Percentiles rank a stretch among this genome's conserved stretches.
Evolutionary conservation across 2,113 vertebrate species (phyloP).

Genomic region (Dinomys branickii): DNA sequence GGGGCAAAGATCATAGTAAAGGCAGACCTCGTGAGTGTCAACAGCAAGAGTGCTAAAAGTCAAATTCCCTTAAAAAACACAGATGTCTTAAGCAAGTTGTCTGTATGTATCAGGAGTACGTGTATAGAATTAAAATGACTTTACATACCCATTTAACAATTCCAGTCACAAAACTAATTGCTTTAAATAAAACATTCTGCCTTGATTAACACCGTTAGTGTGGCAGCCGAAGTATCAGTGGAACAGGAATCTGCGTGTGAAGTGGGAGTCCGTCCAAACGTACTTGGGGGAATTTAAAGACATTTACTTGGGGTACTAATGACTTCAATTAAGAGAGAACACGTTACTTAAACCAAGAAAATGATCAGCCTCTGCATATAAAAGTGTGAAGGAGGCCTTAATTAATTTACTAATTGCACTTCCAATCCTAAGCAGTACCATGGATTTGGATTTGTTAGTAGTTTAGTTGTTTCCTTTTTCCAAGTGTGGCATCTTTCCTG

Average conservation of each 20-base stretch:
- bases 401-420: conserved; percentile 46
- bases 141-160: conserved; percentile 34
- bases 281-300: conserved; percentile 45
- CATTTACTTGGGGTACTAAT: conserved; percentile 56
- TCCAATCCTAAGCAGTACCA: not conserved
- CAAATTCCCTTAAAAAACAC: not conserved
- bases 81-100: not conserved
- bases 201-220: conserved; percentile 43
- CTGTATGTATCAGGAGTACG: not conserved
- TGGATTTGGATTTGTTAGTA: not conserved
- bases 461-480: not conserved
- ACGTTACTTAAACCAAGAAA: conserved; percentile 65
- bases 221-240: conserved; percentile 21
- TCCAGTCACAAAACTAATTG: conserved; percentile 58
- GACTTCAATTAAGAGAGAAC: conserved; percentile 60
- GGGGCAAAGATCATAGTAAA: not conserved
- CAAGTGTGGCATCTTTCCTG: not conserved
- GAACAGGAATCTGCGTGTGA: conserved; percentile 29
- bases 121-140: conserved; percentile 25
- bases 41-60: not conserved
- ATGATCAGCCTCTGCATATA: conserved; percentile 8
- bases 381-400: conserved; percentile 32
- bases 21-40: not conserved
- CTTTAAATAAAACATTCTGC: conserved; percentile 61
- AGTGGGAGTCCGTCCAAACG: conserved; percentile 46